Evolutionary conservation across 2,797 vertebrate genomes (phyloP).

Genomic region (Decapterus maruadsi): DNA sequence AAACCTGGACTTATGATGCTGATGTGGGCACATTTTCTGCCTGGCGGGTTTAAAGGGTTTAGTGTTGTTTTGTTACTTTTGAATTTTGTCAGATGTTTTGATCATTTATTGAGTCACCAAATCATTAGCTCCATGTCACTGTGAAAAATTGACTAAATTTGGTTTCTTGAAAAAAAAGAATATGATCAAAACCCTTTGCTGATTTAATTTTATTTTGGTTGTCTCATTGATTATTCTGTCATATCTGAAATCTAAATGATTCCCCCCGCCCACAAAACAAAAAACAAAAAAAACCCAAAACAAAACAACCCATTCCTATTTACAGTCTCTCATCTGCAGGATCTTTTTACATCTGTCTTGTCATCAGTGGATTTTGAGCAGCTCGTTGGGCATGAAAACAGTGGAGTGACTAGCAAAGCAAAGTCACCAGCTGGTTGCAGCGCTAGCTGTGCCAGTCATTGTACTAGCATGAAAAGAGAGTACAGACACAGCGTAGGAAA

Average conservation of each 20-base stretch:
- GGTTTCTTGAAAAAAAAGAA: background rate
- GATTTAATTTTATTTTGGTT: background rate
- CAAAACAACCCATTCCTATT: background rate
- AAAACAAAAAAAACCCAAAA: too few species aligned
- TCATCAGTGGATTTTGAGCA: background rate
- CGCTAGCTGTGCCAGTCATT: background rate
- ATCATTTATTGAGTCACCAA: too few species aligned
- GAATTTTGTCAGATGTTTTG: too few species aligned
- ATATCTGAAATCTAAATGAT: too few species aligned
- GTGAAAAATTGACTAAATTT: too few species aligned
- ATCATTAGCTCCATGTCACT: too few species aligned
- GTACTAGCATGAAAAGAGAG: background rate
- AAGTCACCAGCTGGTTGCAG: constrained; percentile 6
- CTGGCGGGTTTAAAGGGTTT: too few species aligned
- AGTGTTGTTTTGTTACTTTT: too few species aligned
- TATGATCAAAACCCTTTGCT: background rate
- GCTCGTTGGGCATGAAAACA: constrained; percentile 2
- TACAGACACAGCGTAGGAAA: background rate
- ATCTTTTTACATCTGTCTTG: background rate
- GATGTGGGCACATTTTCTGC: too few species aligned
- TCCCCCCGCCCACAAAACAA: too few species aligned
- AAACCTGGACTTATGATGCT: too few species aligned
- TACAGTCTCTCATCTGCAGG: background rate
- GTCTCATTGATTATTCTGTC: background rate
- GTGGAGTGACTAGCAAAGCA: background rate